phyloP scores from a whole-genome alignment of 2,113 vertebrate species.

The Apteryx owenii region DNA sequence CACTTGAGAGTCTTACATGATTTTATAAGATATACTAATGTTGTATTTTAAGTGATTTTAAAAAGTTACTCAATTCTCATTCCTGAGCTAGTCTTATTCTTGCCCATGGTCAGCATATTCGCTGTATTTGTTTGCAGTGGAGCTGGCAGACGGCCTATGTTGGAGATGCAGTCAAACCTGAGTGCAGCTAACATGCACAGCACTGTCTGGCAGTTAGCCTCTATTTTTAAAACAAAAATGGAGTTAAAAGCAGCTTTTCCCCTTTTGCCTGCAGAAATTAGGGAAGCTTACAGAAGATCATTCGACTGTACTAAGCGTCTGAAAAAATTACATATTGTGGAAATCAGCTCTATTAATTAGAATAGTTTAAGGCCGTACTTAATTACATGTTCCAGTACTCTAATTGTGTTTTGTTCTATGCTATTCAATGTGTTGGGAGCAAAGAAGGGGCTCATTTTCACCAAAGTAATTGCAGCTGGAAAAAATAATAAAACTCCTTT shows the following conservation, averaged over 20 bases:
- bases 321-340: constrained; percentile 78
- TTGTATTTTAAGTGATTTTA: constrained; percentile 1
- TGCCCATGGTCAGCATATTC: not conserved
- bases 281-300: constrained; percentile 66
- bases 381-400: constrained; percentile 78
- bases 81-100: not conserved
- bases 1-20: not conserved
- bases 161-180: constrained; percentile 35
- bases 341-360: constrained; percentile 81
- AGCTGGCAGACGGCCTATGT: constrained; percentile 49
- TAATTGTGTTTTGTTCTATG: constrained; percentile 77
- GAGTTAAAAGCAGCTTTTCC: constrained; percentile 71
- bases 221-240: constrained; percentile 68
- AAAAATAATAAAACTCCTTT: constrained; percentile 63
- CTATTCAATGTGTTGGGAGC: constrained; percentile 69
- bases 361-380: constrained; percentile 79
- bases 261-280: constrained; percentile 67
- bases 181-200: constrained; percentile 59
- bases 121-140: constrained; percentile 2
- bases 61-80: not conserved
- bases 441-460: constrained; percentile 76
- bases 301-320: constrained; percentile 71
- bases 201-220: constrained; percentile 65
- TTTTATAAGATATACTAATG: not conserved
- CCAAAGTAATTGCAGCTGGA: constrained; percentile 68